Evolutionary conservation across 2,797 vertebrate genomes (phyloP).

Genomic region (Pangasius sanitwongsei): DNA sequence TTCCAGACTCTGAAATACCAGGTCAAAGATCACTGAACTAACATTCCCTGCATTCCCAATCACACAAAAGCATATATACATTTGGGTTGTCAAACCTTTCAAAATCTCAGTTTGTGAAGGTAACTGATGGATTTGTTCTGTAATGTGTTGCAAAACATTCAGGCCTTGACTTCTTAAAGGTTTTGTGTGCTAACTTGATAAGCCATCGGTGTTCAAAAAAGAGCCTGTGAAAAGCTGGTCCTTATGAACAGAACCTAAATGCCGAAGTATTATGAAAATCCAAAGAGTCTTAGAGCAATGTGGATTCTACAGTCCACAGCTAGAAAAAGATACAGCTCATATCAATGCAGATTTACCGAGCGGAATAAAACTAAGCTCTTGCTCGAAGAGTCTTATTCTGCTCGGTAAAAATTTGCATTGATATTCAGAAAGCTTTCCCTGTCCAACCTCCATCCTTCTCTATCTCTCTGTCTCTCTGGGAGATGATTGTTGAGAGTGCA

Average conservation of each 20-base stretch:
- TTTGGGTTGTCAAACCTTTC: neutral
- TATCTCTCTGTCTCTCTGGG: neutral
- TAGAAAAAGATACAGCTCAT: neutral
- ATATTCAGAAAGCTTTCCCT: neutral
- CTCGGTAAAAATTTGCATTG: neutral
- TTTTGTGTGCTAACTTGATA: neutral
- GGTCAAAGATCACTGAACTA: slow-evolving; percentile 52
- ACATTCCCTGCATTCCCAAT: slow-evolving; percentile 51
- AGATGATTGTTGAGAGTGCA: neutral
- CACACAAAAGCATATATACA: neutral
- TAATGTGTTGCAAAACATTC: neutral
- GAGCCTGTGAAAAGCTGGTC: neutral
- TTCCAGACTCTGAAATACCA: slow-evolving; percentile 42
- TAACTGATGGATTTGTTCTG: neutral
- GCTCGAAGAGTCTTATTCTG: neutral
- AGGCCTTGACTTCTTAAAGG: neutral
- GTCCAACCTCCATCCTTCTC: neutral
- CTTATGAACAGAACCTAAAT: neutral
- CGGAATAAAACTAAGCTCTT: slow-evolving; percentile 24
- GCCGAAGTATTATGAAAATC: too few relatives aligned
- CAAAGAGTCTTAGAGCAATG: neutral
- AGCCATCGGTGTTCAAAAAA: neutral
- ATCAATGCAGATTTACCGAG: neutral
- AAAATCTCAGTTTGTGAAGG: neutral
- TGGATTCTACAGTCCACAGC: neutral